Base-by-base conservation (phyloP, 2,888 invertebrate species). In the Deladenus siricidicola region DNA sequence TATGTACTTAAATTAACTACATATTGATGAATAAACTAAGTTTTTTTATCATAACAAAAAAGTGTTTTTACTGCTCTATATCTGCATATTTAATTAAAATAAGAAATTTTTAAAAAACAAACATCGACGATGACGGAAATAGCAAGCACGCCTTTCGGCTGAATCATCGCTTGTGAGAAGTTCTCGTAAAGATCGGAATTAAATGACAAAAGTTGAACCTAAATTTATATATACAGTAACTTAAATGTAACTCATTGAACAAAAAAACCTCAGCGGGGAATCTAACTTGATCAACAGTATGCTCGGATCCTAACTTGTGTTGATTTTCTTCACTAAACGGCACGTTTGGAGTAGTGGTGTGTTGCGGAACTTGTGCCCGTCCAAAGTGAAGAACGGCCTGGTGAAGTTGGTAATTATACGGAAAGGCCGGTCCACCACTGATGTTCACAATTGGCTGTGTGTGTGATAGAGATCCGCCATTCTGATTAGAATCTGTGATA, bases 121-220 rank as follows among this genome's bases (percentile, higher is more conserved):
- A 94, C 94, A 88, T 94, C 93, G 73, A 94, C 84, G 74, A 96
- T 85, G 70, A 94, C 85, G 65, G 93, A 89, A 79, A 96, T 88
- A 66, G 90, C 92, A 71, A 92, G 89, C 80, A 96, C 87, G 78
- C 96, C 96, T 81, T 92, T 89, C 66, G 93, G 90, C 80, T 89
- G 87, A 80, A 88, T 88, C 76, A 90, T 84, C 68, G 94, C 94
- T 82, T 92, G 90, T 60, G 91, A 88, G 83, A 91, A 90, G 84
- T 94, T 94, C 78, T 87, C 87, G 84, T 94, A 94, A 72, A 96
- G 86, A 83, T 94, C 92, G 63, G 90, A 89, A 84, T 96, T 96
- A 85, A 90, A 96, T 76, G 93, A 94, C 83, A 92, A 89, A 84
- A 94, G 88, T 85, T 96, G 94, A 80, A 94, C 88, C 93, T 94